Conservation (phyloP, 2,113 vertebrate genomes). For the Terrapene triunguis region DNA sequence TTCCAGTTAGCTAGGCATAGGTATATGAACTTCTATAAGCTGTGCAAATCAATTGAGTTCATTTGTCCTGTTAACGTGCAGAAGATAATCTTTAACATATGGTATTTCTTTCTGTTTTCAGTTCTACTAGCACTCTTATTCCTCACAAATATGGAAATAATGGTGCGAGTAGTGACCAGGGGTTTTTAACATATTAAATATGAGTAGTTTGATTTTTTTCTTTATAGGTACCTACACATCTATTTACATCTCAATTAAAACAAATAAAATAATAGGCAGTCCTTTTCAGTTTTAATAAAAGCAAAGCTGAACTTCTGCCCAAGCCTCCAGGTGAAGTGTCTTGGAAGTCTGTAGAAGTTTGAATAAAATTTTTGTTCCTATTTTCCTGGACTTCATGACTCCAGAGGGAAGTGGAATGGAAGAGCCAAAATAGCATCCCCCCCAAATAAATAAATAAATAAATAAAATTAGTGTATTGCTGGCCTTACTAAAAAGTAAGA, state of each 20-base stretch:
- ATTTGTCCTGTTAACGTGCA: neutral
- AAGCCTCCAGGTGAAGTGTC: neutral
- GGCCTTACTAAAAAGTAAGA: neutral
- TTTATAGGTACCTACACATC: conserved; percentile 44
- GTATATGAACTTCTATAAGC: neutral
- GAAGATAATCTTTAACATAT: conserved; percentile 40
- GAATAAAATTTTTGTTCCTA: neutral
- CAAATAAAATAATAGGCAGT: neutral
- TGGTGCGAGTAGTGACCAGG: conserved; percentile 5
- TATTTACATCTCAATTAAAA: conserved; percentile 14
- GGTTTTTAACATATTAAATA: conserved; percentile 40
- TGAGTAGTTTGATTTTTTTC: neutral
- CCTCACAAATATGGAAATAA: conserved; percentile 25
- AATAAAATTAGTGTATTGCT: neutral
- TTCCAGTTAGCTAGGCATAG: conserved; percentile 27
- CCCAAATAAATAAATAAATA: neutral
- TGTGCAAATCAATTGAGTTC: neutral
- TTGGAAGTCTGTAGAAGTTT: neutral
- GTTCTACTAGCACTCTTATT: neutral
- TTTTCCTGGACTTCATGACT: neutral
- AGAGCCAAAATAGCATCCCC: neutral
- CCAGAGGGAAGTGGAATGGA: neutral
- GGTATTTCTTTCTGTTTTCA: conserved; percentile 24
- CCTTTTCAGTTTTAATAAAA: neutral
- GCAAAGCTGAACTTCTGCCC: neutral